A percentile compares a stretch with the other conserved stretches of the same genome.
phyloP scores from a whole-genome alignment of 2,797 vertebrate species.

The Hylomyscus alleni region DNA sequence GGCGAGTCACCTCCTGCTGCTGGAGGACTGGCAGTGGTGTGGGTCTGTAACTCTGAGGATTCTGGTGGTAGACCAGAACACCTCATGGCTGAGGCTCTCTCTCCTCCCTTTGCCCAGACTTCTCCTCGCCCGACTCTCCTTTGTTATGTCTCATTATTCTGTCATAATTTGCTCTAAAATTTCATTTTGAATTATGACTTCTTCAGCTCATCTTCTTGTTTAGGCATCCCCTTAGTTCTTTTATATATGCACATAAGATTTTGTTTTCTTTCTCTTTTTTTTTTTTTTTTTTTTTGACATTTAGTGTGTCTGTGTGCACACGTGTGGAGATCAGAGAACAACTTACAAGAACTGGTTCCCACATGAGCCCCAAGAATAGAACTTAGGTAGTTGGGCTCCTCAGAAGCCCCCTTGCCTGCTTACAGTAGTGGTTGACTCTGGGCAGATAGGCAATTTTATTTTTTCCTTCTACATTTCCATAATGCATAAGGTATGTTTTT shows the following conservation, averaged over 20 bases:
- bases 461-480: conserved; percentile 36
- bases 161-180: neutral
- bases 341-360: neutral
- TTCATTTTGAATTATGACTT: neutral
- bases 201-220: neutral
- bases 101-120: neutral
- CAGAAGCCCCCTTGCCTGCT: neutral
- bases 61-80: neutral
- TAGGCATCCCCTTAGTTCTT: conserved; percentile 18
- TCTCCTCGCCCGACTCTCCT: neutral
- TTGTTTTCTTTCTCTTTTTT: neutral
- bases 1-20: neutral
- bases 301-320: neutral
- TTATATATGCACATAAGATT: neutral
- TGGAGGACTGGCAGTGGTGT: neutral
- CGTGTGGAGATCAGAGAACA: neutral
- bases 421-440: neutral
- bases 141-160: neutral
- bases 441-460: conserved; percentile 40
- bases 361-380: neutral
- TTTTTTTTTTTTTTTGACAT: neutral
- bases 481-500: conserved; percentile 21
- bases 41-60: neutral
- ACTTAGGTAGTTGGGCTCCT: neutral
- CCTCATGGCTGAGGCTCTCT: neutral